Percentiles rank a stretch among this genome's conserved stretches.
phyloP scores from a whole-genome alignment of 2,888 invertebrate genomes.

The Nyleta sp. region DNA sequence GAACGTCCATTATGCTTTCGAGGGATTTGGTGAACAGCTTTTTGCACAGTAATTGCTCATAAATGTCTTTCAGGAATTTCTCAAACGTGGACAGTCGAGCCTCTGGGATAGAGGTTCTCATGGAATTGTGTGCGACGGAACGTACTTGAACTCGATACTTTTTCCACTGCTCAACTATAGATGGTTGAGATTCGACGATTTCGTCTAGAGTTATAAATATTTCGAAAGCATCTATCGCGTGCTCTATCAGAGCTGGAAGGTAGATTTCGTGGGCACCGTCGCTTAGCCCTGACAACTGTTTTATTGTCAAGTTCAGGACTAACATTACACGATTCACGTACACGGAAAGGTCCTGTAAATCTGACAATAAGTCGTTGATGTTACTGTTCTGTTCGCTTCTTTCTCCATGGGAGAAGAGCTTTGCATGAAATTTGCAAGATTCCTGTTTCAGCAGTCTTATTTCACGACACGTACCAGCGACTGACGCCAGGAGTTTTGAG shows the following conservation, averaged over 20 bases:
- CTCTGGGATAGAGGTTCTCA: slow-evolving; percentile 85
- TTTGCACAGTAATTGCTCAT: slow-evolving; percentile 86
- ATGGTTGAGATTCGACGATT: slow-evolving; percentile 84
- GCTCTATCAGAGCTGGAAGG: slow-evolving; percentile 82
- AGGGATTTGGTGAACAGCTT: slow-evolving; percentile 82
- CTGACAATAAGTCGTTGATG: slow-evolving; percentile 73
- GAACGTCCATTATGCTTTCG: slow-evolving; percentile 82
- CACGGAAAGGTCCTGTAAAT: slow-evolving; percentile 77
- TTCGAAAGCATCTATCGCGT: slow-evolving; percentile 87
- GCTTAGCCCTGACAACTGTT: slow-evolving; percentile 76
- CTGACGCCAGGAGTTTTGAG: slow-evolving; percentile 90
- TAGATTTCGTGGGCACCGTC: slow-evolving; percentile 74
- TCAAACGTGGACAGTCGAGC: slow-evolving; percentile 87
- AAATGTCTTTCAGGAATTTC: slow-evolving; percentile 88
- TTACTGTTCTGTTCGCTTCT: slow-evolving; percentile 79
- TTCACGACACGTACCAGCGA: slow-evolving; percentile 91
- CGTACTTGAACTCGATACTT: slow-evolving; percentile 90
- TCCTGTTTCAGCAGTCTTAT: slow-evolving; percentile 87
- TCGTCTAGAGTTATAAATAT: slow-evolving; percentile 88
- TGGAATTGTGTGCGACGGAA: slow-evolving; percentile 86
- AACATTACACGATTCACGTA: slow-evolving; percentile 74
- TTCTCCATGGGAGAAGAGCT: slow-evolving; percentile 80
- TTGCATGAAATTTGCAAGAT: slow-evolving; percentile 85
- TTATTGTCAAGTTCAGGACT: slow-evolving; percentile 74
- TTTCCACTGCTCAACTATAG: slow-evolving; percentile 89